Percentiles rank a stretch among this genome's conserved stretches.
These are phyloP conservation scores for Ephialtes manifestator DNA, from an alignment of 2,888 invertebrate genomes.

Conservation along the genomic window DNA sequence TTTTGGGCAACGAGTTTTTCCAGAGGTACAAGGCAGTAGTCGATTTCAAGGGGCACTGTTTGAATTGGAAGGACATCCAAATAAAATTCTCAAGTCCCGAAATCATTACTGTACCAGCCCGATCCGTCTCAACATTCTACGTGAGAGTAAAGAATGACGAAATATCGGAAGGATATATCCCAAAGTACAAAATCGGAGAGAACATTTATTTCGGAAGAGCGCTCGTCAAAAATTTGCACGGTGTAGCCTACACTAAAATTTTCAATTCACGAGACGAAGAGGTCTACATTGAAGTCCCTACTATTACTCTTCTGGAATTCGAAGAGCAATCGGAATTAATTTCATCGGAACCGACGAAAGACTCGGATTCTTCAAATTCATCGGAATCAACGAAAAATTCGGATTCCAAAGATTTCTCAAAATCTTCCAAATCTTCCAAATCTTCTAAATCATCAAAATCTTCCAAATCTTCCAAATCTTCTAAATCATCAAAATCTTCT, in stretches of 20 bases:
- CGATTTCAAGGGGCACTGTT: constrained; percentile 5
- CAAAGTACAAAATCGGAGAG: constrained; percentile 11
- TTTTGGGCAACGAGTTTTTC: constrained; percentile 29
- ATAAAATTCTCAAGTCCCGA: constrained; percentile 16
- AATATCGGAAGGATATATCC: constrained; percentile 40
- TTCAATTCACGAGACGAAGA: constrained; percentile 1
- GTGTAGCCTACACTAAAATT: neutral
- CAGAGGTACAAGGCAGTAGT: constrained; percentile 13
- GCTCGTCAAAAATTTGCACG: constrained; percentile 36
- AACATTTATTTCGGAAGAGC: constrained; percentile 51
- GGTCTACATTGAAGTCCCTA: constrained; percentile 10
- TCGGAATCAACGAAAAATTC: too few species aligned
- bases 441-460: too few species aligned
- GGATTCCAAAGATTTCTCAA: too few species aligned
- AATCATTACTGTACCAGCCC: constrained; percentile 15
- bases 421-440: too few species aligned
- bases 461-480: too few species aligned
- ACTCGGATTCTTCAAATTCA: too few species aligned
- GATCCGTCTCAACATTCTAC: constrained; percentile 29
- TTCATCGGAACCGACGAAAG: too few species aligned
- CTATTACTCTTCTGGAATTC: neutral
- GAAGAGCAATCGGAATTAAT: neutral
- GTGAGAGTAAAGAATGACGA: neutral
- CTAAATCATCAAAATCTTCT: neutral
- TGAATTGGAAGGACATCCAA: constrained; percentile 3